Percentiles rank a stretch among this genome's conserved stretches.
phyloP scores from a whole-genome alignment of 1,140 invertebrate species.

The Drosophila watanabei region DNA sequence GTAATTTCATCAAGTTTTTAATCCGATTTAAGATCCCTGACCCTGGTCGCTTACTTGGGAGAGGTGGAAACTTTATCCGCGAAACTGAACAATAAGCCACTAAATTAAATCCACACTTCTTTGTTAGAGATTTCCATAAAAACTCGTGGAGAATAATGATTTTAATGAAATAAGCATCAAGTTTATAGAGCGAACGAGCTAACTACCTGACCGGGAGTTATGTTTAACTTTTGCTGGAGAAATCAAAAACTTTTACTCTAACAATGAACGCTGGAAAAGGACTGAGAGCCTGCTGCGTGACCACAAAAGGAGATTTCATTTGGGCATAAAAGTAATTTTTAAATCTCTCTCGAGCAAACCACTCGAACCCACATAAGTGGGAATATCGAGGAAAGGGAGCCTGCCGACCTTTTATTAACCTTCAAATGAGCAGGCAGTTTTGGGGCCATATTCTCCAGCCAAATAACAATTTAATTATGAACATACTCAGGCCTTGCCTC shows the following conservation, averaged over 20 bases:
- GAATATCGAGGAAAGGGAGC: neutral
- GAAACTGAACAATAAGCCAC: conserved; percentile 56
- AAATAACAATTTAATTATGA: conserved; percentile 81
- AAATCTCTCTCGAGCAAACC: conserved; percentile 41
- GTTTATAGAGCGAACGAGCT: conserved; percentile 51
- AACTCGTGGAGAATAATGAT: conserved; percentile 20
- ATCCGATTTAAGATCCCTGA: conserved; percentile 40
- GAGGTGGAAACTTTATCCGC: conserved; percentile 9
- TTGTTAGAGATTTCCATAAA: conserved; percentile 22
- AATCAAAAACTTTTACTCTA: conserved; percentile 39
- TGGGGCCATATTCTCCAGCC: conserved; percentile 42
- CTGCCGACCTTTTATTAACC: conserved; percentile 71
- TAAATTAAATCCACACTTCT: conserved; percentile 62
- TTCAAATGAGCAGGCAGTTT: conserved; percentile 73
- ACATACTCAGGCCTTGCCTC: conserved; percentile 18
- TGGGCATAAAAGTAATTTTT: conserved; percentile 61
- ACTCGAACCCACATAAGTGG: conserved; percentile 41
- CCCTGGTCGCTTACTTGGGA: conserved; percentile 3
- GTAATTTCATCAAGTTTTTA: conserved; percentile 43
- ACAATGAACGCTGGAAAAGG: conserved; percentile 3
- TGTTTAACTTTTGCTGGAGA: conserved; percentile 56
- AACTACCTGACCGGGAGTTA: conserved; percentile 51
- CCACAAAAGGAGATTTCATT: conserved; percentile 43
- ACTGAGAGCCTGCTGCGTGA: conserved; percentile 15
- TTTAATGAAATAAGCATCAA: conserved; percentile 68